phyloP scores from a whole-genome alignment of 2,797 vertebrate species.

The Lacerta bilineata region DNA sequence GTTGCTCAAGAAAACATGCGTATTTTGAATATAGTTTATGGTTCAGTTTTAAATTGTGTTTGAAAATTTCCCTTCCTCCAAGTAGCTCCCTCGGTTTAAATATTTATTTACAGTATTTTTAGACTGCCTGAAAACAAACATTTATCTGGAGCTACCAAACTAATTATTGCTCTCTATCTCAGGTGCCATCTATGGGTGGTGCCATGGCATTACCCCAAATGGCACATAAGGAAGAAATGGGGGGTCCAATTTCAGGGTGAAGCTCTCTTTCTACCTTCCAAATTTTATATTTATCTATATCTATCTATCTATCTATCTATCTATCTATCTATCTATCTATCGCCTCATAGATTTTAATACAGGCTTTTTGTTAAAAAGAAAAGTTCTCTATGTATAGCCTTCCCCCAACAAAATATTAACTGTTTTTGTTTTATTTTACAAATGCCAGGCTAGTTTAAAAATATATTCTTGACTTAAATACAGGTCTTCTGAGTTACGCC shows the following conservation, averaged over 20 bases:
- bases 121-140: no score
- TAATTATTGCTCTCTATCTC: not conserved
- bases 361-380: not conserved
- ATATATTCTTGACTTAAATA: slow-evolving; percentile 3
- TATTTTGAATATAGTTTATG: not conserved
- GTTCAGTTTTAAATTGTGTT: not conserved
- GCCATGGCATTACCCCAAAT: not conserved
- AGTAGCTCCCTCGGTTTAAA: not conserved
- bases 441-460: slow-evolving; percentile 11
- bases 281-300: no score
- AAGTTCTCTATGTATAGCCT: not conserved
- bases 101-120: no score
- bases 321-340: no score
- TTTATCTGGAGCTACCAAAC: no score
- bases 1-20: not conserved
- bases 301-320: no score
- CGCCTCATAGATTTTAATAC: not conserved
- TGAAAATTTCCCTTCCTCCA: not conserved
- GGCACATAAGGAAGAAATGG: not conserved
- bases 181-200: no score
- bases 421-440: slow-evolving; percentile 34
- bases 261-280: not conserved
- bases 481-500: not conserved
- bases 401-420: not conserved
- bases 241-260: not conserved